Evolutionary conservation across 2,797 vertebrate species (phyloP).

Genomic region (Gephyroberyx darwinii): DNA sequence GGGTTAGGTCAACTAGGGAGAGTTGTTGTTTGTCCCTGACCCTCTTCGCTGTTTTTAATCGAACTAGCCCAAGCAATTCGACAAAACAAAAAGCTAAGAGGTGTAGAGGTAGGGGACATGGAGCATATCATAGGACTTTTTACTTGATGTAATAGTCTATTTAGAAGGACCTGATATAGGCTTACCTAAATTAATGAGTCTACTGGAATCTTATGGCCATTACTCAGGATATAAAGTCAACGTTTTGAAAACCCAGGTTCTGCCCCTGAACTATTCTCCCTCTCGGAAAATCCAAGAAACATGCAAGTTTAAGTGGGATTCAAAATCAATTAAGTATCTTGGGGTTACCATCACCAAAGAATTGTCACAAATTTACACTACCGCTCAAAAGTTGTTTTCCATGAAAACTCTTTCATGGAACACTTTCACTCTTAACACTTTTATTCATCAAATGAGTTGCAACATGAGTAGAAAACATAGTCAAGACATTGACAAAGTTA

Average conservation of each 20-base stretch:
- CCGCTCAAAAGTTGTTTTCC: too few relatives aligned
- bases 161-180: not conserved
- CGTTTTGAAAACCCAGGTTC: conserved; percentile 10
- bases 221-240: conserved; percentile 27
- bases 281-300: conserved; percentile 1
- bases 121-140: too few relatives aligned
- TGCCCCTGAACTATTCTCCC: conserved; percentile 18
- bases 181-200: conserved; percentile 6
- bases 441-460: too few relatives aligned
- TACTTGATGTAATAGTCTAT: too few relatives aligned
- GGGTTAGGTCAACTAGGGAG: not conserved
- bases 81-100: not conserved
- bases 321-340: conserved; percentile 21
- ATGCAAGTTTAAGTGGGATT: conserved; percentile 24
- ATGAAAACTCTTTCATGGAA: too few relatives aligned
- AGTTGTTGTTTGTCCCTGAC: not conserved
- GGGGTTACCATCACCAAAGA: conserved; percentile 22
- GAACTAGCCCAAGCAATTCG: not conserved
- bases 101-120: not conserved
- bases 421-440: too few relatives aligned
- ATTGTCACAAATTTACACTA: not conserved
- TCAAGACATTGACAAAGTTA: too few relatives aligned
- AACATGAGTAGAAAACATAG: too few relatives aligned
- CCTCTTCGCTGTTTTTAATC: conserved; percentile 6
- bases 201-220: conserved; percentile 4